Evolutionary conservation across 2,797 vertebrate genomes (phyloP).

Genomic region (Melanotaenia pygmaea): DNA sequence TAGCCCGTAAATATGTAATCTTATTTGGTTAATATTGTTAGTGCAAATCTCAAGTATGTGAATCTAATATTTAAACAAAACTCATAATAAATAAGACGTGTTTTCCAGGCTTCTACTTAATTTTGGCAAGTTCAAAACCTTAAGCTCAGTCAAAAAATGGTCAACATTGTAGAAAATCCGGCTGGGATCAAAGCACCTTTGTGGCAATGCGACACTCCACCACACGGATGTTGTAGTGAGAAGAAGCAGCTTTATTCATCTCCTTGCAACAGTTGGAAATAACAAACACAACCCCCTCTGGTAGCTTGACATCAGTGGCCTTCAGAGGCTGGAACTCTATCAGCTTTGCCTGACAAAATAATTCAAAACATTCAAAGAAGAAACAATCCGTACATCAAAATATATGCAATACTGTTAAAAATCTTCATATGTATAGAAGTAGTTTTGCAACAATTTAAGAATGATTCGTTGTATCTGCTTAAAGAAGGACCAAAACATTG

Average conservation of each 20-base stretch:
- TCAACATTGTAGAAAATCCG: neutral
- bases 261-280: conserved; percentile 96
- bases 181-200: conserved; percentile 84
- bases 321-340: conserved; percentile 94
- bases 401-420: too few species aligned
- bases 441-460: too few species aligned
- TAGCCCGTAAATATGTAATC: neutral
- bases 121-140: neutral
- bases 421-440: neutral
- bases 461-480: neutral
- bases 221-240: conserved; percentile 96
- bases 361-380: neutral
- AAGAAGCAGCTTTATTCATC: conserved; percentile 97
- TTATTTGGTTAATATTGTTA: neutral
- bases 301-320: conserved; percentile 92
- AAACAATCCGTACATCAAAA: neutral
- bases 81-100: neutral
- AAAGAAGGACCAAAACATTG: too few species aligned
- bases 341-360: conserved; percentile 91
- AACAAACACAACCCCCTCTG: conserved; percentile 91
- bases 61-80: neutral
- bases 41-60: neutral
- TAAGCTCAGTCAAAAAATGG: neutral
- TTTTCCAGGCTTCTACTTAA: neutral
- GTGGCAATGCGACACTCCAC: conserved; percentile 95